Base-by-base conservation (phyloP, 2,888 invertebrate species). In the Allacma fusca region DNA sequence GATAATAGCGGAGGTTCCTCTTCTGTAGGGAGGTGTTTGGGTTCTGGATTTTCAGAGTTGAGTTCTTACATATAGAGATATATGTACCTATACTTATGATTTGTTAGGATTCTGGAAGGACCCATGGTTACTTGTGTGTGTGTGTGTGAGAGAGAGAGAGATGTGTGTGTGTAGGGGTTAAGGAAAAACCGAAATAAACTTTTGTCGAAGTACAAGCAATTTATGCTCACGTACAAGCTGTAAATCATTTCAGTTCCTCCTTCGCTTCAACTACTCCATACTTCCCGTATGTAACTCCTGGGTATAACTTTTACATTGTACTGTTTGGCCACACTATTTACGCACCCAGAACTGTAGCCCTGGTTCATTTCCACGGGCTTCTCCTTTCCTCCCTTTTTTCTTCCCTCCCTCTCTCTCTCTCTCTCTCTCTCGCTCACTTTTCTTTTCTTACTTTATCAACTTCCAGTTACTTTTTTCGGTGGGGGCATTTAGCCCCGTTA, bases 161-260 rank as follows among this genome's bases (percentile, higher is more conserved):
- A n/a, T n/a, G n/a, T n/a, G n/a, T n/a, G 29, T 69, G 21, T 69
- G 43, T 21, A 29, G n/a, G 21, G 21, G 34, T 9, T 69, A 13
- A 16, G 24, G 76, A 40, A 50, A 50, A 62, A 62, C 69, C 76
- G 76, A 69, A 69, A 76, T 73, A 69, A 75, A 76, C 75, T 80
- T 79, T 77, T 79, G 76, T 76, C 77, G 40, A 74, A 75, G 70
- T 77, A 79, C 80, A 82, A 80, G 78, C 80, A 82, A 80, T 80
- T 82, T 80, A 81, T 82, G 80, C 80, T 82, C 82, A 80, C 82
- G 82, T 82, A 82, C 82, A 79, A 79, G 75, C 75, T 78, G 79
- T 82, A 82, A 82, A 82, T 82, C 80, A 81, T 82, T 80, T 77
- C 75, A 78, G 80, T 77, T 79, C 80, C 80, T 80, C 80, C 80